These are phyloP conservation scores for Rhogogaster chlorosoma DNA, from an alignment of 2,888 invertebrate genomes.

Conservation along the genomic window DNA sequence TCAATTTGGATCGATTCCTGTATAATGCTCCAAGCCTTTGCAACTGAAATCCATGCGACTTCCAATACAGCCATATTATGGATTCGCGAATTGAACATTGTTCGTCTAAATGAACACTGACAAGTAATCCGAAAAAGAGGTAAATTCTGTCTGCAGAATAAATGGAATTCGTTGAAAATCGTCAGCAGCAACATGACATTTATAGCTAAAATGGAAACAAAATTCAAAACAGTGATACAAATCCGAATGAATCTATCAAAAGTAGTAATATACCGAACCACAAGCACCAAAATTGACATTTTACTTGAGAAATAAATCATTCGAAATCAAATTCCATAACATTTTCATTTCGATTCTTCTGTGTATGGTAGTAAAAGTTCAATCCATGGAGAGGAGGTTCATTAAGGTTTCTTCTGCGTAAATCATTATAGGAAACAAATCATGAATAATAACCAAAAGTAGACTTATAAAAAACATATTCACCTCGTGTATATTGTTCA, in stretches of 20 bases:
- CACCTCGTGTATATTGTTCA: background rate
- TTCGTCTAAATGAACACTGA: background rate
- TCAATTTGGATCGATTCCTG: background rate
- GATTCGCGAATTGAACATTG: background rate
- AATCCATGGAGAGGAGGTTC: background rate
- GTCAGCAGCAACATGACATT: background rate
- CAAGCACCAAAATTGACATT: background rate
- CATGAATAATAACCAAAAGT: background rate
- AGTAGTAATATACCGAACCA: background rate
- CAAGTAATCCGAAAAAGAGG: background rate
- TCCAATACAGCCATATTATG: too few relatives aligned
- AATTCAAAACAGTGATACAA: background rate
- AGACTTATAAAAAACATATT: background rate
- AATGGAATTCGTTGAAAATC: background rate
- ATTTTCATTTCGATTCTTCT: background rate
- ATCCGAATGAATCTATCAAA: background rate
- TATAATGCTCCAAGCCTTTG: background rate
- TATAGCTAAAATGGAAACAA: background rate
- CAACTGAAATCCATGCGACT: too few relatives aligned
- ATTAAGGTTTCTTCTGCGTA: background rate
- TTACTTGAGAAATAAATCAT: background rate
- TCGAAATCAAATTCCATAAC: background rate
- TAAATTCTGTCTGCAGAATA: background rate
- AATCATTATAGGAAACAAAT: background rate
- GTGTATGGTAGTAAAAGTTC: background rate